A percentile compares a stretch with the other conserved stretches of the same genome.
phyloP scores from a whole-genome alignment of 2,797 vertebrate species.

The Cynopterus sphinx region DNA sequence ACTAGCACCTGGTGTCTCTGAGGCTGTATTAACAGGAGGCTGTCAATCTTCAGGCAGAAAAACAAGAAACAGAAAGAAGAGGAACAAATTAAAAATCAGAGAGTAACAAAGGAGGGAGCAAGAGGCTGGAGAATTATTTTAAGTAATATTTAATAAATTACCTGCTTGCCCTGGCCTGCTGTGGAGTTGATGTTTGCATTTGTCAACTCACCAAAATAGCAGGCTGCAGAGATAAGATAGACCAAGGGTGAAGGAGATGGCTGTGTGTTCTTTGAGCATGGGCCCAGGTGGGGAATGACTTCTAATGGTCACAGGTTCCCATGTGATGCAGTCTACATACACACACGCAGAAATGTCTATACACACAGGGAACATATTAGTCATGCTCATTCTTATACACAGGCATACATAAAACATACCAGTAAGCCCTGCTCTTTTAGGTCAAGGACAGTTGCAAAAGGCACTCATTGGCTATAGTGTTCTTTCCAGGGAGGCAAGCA shows the following conservation, averaged over 20 bases:
- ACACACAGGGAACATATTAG: too few species aligned
- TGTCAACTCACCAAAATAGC: slow-evolving; percentile 21
- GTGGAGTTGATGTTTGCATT: not conserved
- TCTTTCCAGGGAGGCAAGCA: not conserved
- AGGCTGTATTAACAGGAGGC: slow-evolving; percentile 70
- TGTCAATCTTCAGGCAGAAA: slow-evolving; percentile 77
- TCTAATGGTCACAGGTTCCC: not conserved
- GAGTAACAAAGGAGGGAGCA: not conserved
- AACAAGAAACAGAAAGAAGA: slow-evolving; percentile 60
- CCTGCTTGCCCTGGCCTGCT: slow-evolving; percentile 51
- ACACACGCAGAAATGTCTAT: not conserved
- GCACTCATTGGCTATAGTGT: not conserved
- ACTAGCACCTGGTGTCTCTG: slow-evolving; percentile 60
- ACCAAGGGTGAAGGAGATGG: not conserved
- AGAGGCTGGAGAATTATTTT: slow-evolving; percentile 61
- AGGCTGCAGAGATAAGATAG: not conserved
- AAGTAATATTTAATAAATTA: slow-evolving; percentile 76
- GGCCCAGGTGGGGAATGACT: rapidly evolving
- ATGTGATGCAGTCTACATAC: rapidly evolving
- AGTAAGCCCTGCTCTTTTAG: not conserved
- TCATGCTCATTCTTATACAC: not conserved
- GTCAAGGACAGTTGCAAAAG: not conserved
- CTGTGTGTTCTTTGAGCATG: not conserved
- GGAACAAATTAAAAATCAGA: slow-evolving; percentile 71
- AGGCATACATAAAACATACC: not conserved